phyloP scores from a whole-genome alignment of 2,797 vertebrate genomes.

The Malacoctenus gilli region DNA sequence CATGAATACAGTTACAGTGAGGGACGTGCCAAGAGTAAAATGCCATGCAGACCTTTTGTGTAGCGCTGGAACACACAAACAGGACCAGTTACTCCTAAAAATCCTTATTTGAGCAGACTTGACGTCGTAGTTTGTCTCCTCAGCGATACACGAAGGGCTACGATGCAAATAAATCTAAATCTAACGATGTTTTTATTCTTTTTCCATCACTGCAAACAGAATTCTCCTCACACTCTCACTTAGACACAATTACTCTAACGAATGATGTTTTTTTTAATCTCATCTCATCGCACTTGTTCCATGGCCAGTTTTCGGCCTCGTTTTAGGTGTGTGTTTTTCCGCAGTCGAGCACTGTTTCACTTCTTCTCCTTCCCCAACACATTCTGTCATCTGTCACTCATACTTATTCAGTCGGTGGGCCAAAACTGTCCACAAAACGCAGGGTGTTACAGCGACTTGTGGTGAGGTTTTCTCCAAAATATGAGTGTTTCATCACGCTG shows the following conservation, averaged over 20 bases:
- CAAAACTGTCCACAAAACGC: neutral
- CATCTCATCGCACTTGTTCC: too few species aligned
- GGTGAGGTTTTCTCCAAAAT: constrained; percentile 18
- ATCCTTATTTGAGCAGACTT: too few species aligned
- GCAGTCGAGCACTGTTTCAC: constrained; percentile 3
- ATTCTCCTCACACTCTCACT: too few species aligned
- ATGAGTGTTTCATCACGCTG: constrained; percentile 15
- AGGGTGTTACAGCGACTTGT: neutral
- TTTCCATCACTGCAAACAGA: too few species aligned
- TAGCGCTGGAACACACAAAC: constrained; percentile 53
- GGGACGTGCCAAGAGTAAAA: constrained; percentile 36
- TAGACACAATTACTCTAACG: too few species aligned
- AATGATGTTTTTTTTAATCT: too few species aligned
- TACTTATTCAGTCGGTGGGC: neutral
- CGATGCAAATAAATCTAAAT: too few species aligned
- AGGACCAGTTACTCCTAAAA: constrained; percentile 23
- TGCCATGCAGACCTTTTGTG: constrained; percentile 30
- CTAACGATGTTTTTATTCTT: too few species aligned
- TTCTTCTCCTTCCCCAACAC: neutral
- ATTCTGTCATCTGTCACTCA: constrained; percentile 8
- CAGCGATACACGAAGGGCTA: too few species aligned
- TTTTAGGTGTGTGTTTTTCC: too few species aligned
- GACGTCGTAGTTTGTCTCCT: too few species aligned
- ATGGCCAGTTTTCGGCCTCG: too few species aligned
- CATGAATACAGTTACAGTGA: constrained; percentile 57